These are phyloP conservation scores for Fregetta grallaria DNA, from an alignment of 2,113 vertebrate species.

Conservation along the genomic window DNA sequence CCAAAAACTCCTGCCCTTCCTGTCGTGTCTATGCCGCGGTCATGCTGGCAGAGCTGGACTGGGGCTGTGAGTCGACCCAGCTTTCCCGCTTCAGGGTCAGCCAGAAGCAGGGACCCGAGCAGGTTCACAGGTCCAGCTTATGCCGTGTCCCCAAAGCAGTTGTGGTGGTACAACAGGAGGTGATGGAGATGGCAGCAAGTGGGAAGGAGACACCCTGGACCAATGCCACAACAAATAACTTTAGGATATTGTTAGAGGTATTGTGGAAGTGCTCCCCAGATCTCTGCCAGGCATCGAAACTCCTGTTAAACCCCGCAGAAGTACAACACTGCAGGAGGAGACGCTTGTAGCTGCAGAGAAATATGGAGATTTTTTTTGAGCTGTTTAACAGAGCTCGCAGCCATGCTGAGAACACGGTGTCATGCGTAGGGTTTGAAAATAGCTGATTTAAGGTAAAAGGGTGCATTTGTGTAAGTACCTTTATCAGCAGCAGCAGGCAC, in stretches of 20 bases:
- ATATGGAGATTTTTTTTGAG: not conserved
- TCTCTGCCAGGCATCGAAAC: not conserved
- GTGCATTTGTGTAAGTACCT: not conserved
- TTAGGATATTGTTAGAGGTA: not conserved
- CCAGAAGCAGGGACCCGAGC: not conserved
- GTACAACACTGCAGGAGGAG: not conserved
- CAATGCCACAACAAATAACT: not conserved
- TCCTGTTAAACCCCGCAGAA: not conserved
- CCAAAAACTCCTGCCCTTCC: not conserved
- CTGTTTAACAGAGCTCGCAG: not conserved
- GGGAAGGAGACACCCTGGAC: not conserved
- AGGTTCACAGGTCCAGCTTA: not conserved
- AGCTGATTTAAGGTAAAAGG: not conserved
- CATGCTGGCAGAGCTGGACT: not conserved
- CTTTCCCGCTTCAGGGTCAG: not conserved
- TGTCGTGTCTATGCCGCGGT: fast-evolving
- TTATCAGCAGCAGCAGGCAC: not conserved
- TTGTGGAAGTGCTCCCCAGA: not conserved
- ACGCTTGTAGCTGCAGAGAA: not conserved
- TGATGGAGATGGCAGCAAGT: not conserved
- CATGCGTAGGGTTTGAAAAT: not conserved
- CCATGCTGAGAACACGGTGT: not conserved
- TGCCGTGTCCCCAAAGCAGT: not conserved
- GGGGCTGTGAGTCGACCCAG: not conserved
- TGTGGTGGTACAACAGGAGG: not conserved